These are phyloP conservation scores for Calephelis perditalis DNA, from an alignment of 2,888 invertebrate genomes.

Conservation along the genomic window DNA sequence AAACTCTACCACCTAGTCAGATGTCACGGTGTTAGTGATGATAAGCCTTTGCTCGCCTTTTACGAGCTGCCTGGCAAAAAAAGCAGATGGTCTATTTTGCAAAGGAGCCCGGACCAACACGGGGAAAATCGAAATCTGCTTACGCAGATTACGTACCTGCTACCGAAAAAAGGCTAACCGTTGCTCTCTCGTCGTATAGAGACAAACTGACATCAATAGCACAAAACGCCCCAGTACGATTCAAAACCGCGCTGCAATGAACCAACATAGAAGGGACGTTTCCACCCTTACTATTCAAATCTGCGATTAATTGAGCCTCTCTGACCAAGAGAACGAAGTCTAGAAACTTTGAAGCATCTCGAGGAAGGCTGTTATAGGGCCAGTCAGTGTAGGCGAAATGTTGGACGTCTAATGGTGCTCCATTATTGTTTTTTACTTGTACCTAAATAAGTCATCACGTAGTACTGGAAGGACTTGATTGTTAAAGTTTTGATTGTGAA, in stretches of 20 bases:
- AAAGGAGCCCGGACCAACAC: no score
- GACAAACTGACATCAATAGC: conserved; percentile 21
- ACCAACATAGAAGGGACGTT: conserved; percentile 17
- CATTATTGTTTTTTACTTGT: conserved; percentile 1
- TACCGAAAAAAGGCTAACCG: conserved; percentile 20
- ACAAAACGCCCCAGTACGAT: conserved; percentile 18
- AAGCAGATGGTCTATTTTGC: no score
- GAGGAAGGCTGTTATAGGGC: conserved; percentile 17
- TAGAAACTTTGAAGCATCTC: conserved; percentile 16
- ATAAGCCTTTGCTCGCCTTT: no score
- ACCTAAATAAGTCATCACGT: conserved; percentile 17
- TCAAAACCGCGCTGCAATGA: conserved; percentile 17
- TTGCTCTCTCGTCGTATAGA: conserved; percentile 19
- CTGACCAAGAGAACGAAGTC: conserved; percentile 18
- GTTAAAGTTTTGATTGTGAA: conserved; percentile 15
- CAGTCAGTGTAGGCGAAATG: conserved; percentile 17
- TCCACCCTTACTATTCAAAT: conserved; percentile 12
- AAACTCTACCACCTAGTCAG: no score
- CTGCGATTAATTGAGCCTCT: conserved; percentile 18
- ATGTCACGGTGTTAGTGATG: no score
- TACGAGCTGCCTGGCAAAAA: no score
- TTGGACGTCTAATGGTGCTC: background rate
- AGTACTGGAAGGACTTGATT: conserved; percentile 16
- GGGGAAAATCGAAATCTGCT: no score
- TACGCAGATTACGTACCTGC: background rate